Base-by-base conservation (phyloP, 2,113 vertebrate genomes). In the Tinamus guttatus region DNA sequence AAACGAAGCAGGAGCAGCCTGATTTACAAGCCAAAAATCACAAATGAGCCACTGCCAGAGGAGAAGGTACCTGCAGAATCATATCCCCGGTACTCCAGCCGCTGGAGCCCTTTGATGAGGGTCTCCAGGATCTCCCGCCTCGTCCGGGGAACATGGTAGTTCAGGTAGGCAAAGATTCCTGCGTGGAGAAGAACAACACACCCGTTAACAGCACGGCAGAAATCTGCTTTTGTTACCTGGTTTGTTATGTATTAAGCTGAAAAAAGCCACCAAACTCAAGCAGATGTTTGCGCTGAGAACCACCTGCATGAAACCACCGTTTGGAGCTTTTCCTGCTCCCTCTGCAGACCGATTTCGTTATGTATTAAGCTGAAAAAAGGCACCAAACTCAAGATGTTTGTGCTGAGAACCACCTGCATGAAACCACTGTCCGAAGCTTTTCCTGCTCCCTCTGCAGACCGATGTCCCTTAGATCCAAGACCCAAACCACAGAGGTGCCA, bases 111-210 rank as follows among this genome's bases (percentile, higher is more conserved):
- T 96, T 99, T 99, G 91, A 99, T 98, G 8, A 99, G 98, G 49
- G 99, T 99, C 97, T 99, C 99, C 97, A 99, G 98, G 98, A 99
- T 99, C 96, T 99, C 99, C 71, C 99, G 95, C 32, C 99, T 98
- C 63, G 99, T 99, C 96, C 98, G 98, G 86, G 99, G 99, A 82
- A 99, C 99, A 70, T 99, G 99, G 97, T 99, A 99, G 97, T 99
- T 99, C 92, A 99, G 98, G 98, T 99, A 99, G 52, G 99, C 99
- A 97, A 99, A 99, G 95, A 99, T 99, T 97, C 99, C 99, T 99
- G 85, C 1, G 70, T 1, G 36, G 80, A 71, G 71, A 24, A 10
- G 27, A 70, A 36, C 70, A 87, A 41, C 28, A 24, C 11, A 75
- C 54, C 30, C 32, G 22, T 34, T 58, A 13, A 12, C 4, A 8